A percentile compares a stretch with the other conserved stretches of the same genome.
Evolutionary conservation across 2,113 vertebrate genomes (phyloP).

Genomic region (Acinonyx jubatus): DNA sequence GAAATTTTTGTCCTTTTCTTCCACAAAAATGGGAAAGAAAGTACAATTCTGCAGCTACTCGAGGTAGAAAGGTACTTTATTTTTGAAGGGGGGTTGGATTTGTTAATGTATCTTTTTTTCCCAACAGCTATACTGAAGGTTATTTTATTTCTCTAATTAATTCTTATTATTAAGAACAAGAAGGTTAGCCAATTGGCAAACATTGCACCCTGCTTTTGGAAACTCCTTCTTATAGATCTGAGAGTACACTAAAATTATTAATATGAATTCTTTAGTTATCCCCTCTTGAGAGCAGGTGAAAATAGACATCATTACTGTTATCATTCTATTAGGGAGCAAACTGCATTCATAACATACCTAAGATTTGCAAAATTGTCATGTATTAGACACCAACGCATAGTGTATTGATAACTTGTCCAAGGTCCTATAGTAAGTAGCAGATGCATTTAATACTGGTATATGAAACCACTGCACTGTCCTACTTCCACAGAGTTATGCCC

Average conservation of each 20-base stretch:
- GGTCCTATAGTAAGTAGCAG: neutral
- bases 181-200: neutral
- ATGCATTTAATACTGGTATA: neutral
- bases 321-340: neutral
- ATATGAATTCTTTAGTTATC: neutral
- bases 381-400: neutral
- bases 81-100: slow-evolving; percentile 14
- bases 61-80: neutral
- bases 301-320: neutral
- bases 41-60: slow-evolving; percentile 29
- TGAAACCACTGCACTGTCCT: neutral
- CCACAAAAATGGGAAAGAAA: neutral
- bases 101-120: slow-evolving; percentile 14
- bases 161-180: slow-evolving; percentile 11
- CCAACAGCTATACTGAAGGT: neutral
- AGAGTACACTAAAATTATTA: neutral
- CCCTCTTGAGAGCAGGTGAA: neutral
- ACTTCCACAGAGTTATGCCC: neutral
- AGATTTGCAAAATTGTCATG: neutral
- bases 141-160: slow-evolving; percentile 46
- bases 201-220: neutral
- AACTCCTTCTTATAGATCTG: neutral
- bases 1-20: slow-evolving; percentile 55
- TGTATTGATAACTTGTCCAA: neutral
- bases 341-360: neutral